A percentile compares a stretch with the other conserved stretches of the same genome.
Evolutionary conservation across 1,140 invertebrate genomes (phyloP).

Genomic region (Drosophila erecta): DNA sequence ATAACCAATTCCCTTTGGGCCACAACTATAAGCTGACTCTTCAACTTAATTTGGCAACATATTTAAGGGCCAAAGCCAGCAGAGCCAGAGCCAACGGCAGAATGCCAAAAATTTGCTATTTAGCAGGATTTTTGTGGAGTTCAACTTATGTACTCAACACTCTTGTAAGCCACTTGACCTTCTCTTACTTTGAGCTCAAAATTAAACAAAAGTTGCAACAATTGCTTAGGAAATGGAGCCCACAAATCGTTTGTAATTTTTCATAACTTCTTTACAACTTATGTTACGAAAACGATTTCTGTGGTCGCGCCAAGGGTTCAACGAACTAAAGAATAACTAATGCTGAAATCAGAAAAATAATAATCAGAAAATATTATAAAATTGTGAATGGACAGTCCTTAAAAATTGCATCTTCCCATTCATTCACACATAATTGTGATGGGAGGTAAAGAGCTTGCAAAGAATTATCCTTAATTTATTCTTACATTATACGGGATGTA

Average conservation of each 20-base stretch:
- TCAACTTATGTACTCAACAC: neutral
- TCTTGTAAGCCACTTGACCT: slow-evolving; percentile 2
- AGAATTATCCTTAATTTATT: slow-evolving; percentile 9
- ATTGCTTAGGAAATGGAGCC: neutral
- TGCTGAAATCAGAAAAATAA: neutral
- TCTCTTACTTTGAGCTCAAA: neutral
- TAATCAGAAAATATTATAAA: too few relatives aligned
- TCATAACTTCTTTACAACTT: neutral
- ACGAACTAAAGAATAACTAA: neutral
- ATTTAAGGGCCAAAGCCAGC: slow-evolving; percentile 23
- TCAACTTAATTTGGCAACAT: slow-evolving; percentile 35
- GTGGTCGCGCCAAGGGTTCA: neutral
- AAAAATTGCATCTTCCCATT: neutral
- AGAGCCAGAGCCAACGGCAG: neutral
- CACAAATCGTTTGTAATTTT: slow-evolving; percentile 7
- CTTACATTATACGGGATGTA: slow-evolving; percentile 14
- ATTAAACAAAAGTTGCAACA: neutral
- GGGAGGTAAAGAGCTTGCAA: neutral
- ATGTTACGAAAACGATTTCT: neutral
- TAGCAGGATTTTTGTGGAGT: neutral
- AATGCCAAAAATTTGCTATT: slow-evolving; percentile 1
- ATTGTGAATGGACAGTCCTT: neutral
- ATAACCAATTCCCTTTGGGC: slow-evolving; percentile 54
- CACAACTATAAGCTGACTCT: slow-evolving; percentile 24
- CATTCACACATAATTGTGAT: neutral